Conservation (phyloP, 2,797 vertebrate species). For the Myotis daubentonii region DNA sequence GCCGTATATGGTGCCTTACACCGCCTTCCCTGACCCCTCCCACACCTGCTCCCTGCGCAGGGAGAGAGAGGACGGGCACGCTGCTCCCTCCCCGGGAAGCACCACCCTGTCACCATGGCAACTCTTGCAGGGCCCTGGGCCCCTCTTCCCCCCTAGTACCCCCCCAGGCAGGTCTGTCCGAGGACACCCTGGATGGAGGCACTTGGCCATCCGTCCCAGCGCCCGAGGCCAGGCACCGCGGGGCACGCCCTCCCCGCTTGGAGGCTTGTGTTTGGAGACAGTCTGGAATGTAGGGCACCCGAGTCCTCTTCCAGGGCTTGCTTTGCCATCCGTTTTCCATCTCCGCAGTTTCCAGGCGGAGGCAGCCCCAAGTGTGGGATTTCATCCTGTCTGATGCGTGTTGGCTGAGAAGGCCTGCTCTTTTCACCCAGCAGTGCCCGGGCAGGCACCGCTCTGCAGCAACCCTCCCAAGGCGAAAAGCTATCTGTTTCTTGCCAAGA, state of each 20-base stretch:
- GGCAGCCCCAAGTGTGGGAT: fast-evolving
- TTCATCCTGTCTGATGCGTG: fast-evolving
- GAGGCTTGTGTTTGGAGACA: not conserved
- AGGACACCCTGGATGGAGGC: not conserved
- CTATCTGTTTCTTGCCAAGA: not conserved
- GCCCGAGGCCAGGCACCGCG: fast-evolving
- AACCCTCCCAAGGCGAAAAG: not conserved
- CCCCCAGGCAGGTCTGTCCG: not conserved
- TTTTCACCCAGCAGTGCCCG: not conserved
- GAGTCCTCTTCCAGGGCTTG: not conserved
- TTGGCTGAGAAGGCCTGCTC: not conserved
- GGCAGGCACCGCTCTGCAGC: not conserved
- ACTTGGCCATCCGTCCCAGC: fast-evolving
- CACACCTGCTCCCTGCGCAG: too few relatives aligned
- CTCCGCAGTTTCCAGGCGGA: not conserved
- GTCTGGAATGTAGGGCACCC: not conserved
- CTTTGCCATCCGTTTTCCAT: not conserved
- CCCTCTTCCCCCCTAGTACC: not conserved
- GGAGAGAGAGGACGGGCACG: fast-evolving
- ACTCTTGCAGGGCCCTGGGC: not conserved
- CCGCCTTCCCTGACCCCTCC: not conserved
- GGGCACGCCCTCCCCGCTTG: not conserved
- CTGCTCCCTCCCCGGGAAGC: not conserved
- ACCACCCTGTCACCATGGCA: not conserved
- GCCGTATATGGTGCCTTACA: not conserved